phyloP scores from a whole-genome alignment of 1,140 invertebrate genomes.

The Coenobita brevimanus region DNA sequence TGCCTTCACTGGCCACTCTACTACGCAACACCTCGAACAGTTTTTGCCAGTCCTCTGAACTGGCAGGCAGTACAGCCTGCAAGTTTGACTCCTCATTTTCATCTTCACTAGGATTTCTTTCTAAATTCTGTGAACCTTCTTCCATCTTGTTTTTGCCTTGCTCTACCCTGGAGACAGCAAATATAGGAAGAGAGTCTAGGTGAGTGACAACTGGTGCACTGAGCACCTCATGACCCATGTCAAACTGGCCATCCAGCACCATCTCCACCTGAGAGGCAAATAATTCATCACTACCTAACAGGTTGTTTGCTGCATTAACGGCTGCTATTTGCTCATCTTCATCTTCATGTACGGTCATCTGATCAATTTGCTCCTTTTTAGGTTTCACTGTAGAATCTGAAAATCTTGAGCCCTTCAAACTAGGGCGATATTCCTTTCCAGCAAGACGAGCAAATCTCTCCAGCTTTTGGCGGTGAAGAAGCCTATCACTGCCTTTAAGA shows the following conservation, averaged over 20 bases:
- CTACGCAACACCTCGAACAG: constrained; percentile 39
- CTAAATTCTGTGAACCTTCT: not conserved
- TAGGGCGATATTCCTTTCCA: constrained; percentile 39
- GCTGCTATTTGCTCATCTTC: constrained; percentile 28
- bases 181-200: constrained; percentile 35
- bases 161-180: constrained; percentile 5
- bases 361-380: not conserved
- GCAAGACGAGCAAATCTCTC: constrained; percentile 51
- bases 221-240: constrained; percentile 52
- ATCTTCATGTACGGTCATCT: not conserved
- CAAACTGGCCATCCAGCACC: constrained; percentile 59
- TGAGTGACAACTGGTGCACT: constrained; percentile 25
- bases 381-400: not conserved
- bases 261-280: constrained; percentile 52
- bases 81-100: not conserved
- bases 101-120: not conserved
- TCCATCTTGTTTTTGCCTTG: constrained; percentile 1
- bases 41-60: constrained; percentile 38
- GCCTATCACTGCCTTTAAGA: constrained; percentile 46
- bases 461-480: constrained; percentile 49
- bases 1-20: constrained; percentile 14
- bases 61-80: constrained; percentile 41
- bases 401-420: not conserved
- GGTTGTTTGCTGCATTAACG: constrained; percentile 38
- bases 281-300: constrained; percentile 42